These are phyloP conservation scores for Distichodus sexfasciatus DNA, from an alignment of 2,797 vertebrate genomes.

Conservation along the genomic window DNA sequence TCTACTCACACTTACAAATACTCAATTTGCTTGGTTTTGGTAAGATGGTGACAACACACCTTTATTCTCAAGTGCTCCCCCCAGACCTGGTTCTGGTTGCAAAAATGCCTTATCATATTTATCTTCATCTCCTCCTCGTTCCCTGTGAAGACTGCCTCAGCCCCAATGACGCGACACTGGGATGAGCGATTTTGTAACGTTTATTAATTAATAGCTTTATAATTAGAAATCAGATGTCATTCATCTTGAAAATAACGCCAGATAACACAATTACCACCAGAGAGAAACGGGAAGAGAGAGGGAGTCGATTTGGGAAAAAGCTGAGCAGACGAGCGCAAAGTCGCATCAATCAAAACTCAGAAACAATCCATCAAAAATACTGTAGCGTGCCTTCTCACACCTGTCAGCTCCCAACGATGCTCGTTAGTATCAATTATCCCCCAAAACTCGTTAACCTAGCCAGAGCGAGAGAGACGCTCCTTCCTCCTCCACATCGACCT, in stretches of 20 bases:
- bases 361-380: slow-evolving; percentile 33
- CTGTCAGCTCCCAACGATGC: slow-evolving; percentile 29
- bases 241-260: slow-evolving; percentile 37
- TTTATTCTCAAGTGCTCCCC: too few species aligned
- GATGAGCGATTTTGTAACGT: slow-evolving; percentile 15
- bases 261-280: slow-evolving; percentile 20
- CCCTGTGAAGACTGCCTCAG: not conserved
- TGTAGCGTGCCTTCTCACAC: slow-evolving; percentile 20
- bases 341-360: slow-evolving; percentile 37
- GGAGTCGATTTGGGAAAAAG: not conserved
- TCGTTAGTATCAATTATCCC: slow-evolving; percentile 49
- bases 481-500: not conserved
- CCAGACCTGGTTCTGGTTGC: too few species aligned
- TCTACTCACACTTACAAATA: too few species aligned
- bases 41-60: too few species aligned
- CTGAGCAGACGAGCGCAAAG: slow-evolving; percentile 26
- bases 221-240: slow-evolving; percentile 37
- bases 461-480: not conserved
- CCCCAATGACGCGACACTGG: not conserved
- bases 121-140: not conserved
- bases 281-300: not conserved
- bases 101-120: slow-evolving; percentile 1
- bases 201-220: slow-evolving; percentile 39
- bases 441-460: slow-evolving; percentile 28
- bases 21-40: too few species aligned